Base-by-base conservation (phyloP, 2,888 invertebrate species). In the Pachymerium ferrugineum region DNA sequence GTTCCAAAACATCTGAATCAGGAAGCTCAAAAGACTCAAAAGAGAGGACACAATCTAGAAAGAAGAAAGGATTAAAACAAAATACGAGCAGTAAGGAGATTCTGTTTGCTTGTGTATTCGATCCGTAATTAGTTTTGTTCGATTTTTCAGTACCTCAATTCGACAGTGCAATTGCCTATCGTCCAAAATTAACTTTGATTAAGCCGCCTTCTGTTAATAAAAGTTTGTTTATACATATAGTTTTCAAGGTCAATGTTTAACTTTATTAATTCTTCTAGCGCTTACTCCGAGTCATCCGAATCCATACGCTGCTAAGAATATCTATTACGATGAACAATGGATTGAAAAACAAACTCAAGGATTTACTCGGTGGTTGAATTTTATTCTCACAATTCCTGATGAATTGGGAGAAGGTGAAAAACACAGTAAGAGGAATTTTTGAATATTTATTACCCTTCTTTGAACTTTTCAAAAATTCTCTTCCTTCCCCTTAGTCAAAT, bases 281-380 rank as follows among this genome's bases (percentile, higher is more conserved):
- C 1, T 54, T 54, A 54, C 54, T 3, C 72, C 73, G 31, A 81
- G 80, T 74, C 82, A 83, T 69, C 82, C 82, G 0, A 78, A 83
- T 78, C 81, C 82, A 0, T 83, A 80, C 80, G 83, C 83, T 22
- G 79, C 81, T 62, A 81, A 80, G 76, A 84, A 84, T 78, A 80
- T 82, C 78, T 84, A 82, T 78, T 84, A 84, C 77, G 84, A 84
- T 78, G 83, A 84, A 76, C 77, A 82, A 12, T 84, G 84, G 84
- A 81, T 82, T 78, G 83, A 84, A 76, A 84, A 84, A 76, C 83
- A 84, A 75, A 83, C 83, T 74, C 76, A 79, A 29, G 84, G 84
- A 5, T 84, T 84, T 77, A 80, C 81, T 0, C 79, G 80, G 70
- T 84, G 84, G 84, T 79, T 84, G 16, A 84, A 84, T 78, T 84